Base-by-base conservation (phyloP, 2,113 vertebrate genomes). In the Zosterops lateralis region DNA sequence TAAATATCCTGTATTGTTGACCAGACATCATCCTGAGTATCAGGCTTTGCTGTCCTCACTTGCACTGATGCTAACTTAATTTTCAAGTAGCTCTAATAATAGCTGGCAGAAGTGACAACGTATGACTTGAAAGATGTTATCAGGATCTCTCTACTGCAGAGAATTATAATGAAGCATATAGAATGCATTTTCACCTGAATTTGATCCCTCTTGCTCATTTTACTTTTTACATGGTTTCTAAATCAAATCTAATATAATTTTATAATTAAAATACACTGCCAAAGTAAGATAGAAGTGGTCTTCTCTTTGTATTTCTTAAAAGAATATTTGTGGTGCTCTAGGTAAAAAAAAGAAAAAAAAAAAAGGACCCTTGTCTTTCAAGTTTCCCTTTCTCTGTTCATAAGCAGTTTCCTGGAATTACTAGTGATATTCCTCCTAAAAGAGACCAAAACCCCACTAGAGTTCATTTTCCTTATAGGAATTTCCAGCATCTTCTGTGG, bases 31-130 rank as follows among this genome's bases (percentile, higher is more conserved):
- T 17, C 36, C n/a, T 48, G 13, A 74, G 4, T 74, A 65, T 40
- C 18, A 85, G 25, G n/a, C 51, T 83, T 82, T 87, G 54, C 76
- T 34, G 58, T 79, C 38, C 34, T 65, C 29, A 10, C 8, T 91
- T 76, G 7, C 57, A 67, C 24, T 53, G 40, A 45, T 61, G 29
- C 3, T 76, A 87, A 76, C 32, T 93, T 84, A 79, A 66, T 89
- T 92, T 93, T 95, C 78, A 93, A 76, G 77, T 70, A 82, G 66
- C 73, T 84, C 47, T 89, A 87, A 38, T 73, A 56, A 67, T 60
- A 87, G n/a, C 34, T 83, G 67, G 15, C 36, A 94, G 64, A 34
- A 84, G 34, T 70, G 54, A 89, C 77, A 87, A 60, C 14, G 62
- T 74, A 87, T 38, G 64, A 92, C 60, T 80, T 3, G 0, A 87